Base-by-base conservation (phyloP, 2,888 invertebrate species). In the Argyresthia albistria region DNA sequence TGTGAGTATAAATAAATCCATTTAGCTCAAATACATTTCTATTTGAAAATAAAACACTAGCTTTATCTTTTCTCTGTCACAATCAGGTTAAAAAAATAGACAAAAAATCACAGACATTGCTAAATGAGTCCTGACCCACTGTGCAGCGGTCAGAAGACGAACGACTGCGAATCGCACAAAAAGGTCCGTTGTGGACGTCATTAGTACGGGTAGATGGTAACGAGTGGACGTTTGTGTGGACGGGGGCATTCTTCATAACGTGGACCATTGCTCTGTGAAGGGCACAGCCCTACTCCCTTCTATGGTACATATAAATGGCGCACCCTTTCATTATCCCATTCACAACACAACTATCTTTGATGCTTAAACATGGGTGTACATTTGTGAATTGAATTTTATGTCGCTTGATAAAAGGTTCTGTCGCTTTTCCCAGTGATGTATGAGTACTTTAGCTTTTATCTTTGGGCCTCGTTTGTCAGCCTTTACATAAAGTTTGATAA, bases 91-190 rank as follows among this genome's bases (percentile, higher is more conserved):
- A 25, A 25, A 25, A 25, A 25, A 25, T 25, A 6, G 6, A 25
- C 25, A 25, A 25, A 25, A 25, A 25, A 4, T 2, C 25, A 25
- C 2, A 25, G 6, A 25, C 25, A 25, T 25, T 25, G 25, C 25
- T 25, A 25, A 25, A 25, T 25, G 2, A 25, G 25, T 25, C 25
- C 25, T 25, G 25, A 25, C 25, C 25, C 25, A 25, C 25, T 4
- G 25, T 25, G 25, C 39, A 39, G 39, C 39, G 39, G 39, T 39
- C 60, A 60, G 66, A 81, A 84, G 86, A 86, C 79, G 86, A 83
- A 86, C 80, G 80, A 68, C 68, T 70, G 62, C 65, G 66, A 66
- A 67, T 67, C 63, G 70, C 69, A 66, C 81, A 84, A 84, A 86
- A 86, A 86, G 78, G 77, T 77, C 69, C 63, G 63, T 58, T 42